Conservation (phyloP, 1,140 invertebrate species). For the Drosophila sturtevanti region DNA sequence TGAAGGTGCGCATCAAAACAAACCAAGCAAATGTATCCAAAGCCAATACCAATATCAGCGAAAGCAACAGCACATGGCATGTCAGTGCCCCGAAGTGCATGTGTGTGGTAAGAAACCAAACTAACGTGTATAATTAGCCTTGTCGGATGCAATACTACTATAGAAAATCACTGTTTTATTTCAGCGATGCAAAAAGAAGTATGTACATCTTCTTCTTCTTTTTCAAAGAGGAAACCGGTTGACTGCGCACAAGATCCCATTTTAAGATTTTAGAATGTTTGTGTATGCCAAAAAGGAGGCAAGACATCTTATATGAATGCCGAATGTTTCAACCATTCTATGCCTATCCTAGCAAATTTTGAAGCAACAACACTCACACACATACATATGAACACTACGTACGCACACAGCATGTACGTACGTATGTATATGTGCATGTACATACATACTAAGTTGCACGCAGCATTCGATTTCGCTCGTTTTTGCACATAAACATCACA, state of each 20-base stretch:
- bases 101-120: background rate
- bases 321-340: background rate
- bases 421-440: too few species aligned
- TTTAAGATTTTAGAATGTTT: constrained; percentile 10
- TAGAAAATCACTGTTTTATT: background rate
- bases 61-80: constrained; percentile 35
- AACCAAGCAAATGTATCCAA: constrained; percentile 48
- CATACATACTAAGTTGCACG: constrained; percentile 22
- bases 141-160: background rate
- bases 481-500: constrained; percentile 40
- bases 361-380: constrained; percentile 8
- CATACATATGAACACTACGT: constrained; percentile 7
- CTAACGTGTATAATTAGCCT: background rate
- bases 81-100: constrained; percentile 4
- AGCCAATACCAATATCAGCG: constrained; percentile 44
- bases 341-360: constrained; percentile 13
- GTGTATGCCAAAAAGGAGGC: constrained; percentile 34
- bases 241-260: constrained; percentile 8
- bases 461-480: constrained; percentile 55
- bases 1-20: constrained; percentile 64
- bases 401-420: constrained; percentile 20
- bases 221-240: background rate
- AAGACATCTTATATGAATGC: constrained; percentile 41
- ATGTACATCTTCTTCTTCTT: background rate
- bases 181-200: background rate